Evolutionary conservation across 2,888 invertebrate species (phyloP).

Genomic region (Agrochola macilenta): DNA sequence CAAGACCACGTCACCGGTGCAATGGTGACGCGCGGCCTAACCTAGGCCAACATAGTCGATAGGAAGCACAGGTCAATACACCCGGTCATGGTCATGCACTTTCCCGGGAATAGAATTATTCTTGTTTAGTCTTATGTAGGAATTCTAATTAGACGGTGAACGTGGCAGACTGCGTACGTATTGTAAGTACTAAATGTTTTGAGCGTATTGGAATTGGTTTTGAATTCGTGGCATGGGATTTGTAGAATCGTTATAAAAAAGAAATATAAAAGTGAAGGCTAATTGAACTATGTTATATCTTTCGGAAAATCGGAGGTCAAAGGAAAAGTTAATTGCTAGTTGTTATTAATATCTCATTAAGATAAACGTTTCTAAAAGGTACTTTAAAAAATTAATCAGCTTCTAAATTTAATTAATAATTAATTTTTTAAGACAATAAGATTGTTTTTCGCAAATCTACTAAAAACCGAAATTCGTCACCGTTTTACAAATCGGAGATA

Average conservation of each 20-base stretch:
- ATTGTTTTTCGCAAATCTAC: neutral
- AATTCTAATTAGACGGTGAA: conserved; percentile 79
- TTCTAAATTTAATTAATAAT: too few relatives aligned
- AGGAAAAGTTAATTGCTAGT: neutral
- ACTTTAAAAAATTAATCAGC: neutral
- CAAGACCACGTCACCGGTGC: conserved; percentile 80
- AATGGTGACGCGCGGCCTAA: conserved; percentile 81
- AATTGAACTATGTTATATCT: neutral
- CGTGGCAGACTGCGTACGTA: conserved; percentile 56
- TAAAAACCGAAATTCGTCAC: neutral
- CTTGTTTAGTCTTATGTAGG: conserved; percentile 81
- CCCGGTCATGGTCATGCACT: conserved; percentile 88
- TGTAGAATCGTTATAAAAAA: neutral
- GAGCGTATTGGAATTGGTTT: conserved; percentile 21
- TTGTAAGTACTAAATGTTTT: conserved; percentile 47
- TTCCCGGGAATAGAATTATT: conserved; percentile 85
- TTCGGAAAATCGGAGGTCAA: neutral
- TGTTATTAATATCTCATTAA: neutral
- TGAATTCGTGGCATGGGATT: neutral
- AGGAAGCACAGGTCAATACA: conserved; percentile 86
- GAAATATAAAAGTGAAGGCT: neutral
- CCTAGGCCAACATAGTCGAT: conserved; percentile 87
- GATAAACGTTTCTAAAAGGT: too few relatives aligned
- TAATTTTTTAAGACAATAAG: neutral
- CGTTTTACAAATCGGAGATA: neutral